Conservation (phyloP, 2,888 invertebrate genomes). For the Heliothis peltigera region DNA sequence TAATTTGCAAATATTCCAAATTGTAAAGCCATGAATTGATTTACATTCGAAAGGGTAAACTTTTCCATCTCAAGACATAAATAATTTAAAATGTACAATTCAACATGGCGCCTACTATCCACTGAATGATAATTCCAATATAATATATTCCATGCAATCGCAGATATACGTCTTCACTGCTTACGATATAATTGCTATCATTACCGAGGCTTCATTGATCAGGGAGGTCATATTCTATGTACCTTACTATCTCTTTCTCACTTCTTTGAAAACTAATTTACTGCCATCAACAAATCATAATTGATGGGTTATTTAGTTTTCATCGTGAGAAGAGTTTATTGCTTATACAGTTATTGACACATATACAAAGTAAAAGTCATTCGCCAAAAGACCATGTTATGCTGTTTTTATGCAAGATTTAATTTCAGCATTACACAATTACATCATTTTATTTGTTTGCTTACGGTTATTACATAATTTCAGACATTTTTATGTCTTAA, state of each 20-base stretch:
- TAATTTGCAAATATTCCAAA: slow-evolving; percentile 17
- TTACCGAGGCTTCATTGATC: slow-evolving; percentile 33
- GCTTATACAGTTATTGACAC: not conserved
- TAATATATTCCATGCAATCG: slow-evolving; percentile 34
- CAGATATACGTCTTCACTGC: slow-evolving; percentile 49
- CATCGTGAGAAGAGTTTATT: not conserved
- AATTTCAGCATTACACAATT: not conserved
- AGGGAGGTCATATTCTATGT: slow-evolving; percentile 19
- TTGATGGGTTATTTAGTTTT: not conserved
- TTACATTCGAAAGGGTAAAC: slow-evolving; percentile 10
- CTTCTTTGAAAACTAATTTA: slow-evolving; percentile 17
- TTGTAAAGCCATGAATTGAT: slow-evolving; percentile 13
- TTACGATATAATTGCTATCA: slow-evolving; percentile 41
- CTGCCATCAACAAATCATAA: not conserved
- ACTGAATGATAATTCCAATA: slow-evolving; percentile 3
- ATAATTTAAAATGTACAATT: not conserved
- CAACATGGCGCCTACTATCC: not conserved
- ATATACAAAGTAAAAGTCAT: not conserved
- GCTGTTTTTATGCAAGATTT: not conserved
- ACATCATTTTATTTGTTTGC: not conserved
- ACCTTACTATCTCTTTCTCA: slow-evolving; percentile 29
- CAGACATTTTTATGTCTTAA: not conserved
- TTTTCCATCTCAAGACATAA: slow-evolving; percentile 7
- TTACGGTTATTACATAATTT: slow-evolving; percentile 2
- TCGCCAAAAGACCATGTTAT: not conserved